Evolutionary conservation across 2,888 invertebrate genomes (phyloP).

Genomic region (Rotaria magnacalcarata): DNA sequence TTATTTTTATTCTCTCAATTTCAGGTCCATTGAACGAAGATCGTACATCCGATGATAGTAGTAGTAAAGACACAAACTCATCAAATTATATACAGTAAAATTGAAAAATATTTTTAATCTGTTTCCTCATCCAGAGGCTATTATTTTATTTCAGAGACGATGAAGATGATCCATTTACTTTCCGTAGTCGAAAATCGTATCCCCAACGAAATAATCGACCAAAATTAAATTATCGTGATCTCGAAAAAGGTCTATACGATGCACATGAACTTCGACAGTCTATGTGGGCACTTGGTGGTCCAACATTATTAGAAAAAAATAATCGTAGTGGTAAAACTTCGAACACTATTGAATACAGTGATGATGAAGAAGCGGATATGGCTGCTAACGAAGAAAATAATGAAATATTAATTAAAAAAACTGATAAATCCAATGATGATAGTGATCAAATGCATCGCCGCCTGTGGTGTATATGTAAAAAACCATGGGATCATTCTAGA

Average conservation of each 20-base stretch:
- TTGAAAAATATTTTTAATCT: neutral
- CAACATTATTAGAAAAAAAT: neutral
- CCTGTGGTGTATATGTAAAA: constrained; percentile 35
- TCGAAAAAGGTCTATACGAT: constrained; percentile 3
- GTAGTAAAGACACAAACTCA: neutral
- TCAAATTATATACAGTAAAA: constrained; percentile 11
- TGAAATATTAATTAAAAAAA: neutral
- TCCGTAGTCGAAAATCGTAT: neutral
- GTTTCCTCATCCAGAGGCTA: neutral
- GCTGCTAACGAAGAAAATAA: neutral
- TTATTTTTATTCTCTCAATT: neutral
- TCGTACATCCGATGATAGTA: neutral
- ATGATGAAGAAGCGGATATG: neutral
- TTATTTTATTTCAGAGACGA: constrained; percentile 11
- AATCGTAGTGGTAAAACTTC: neutral
- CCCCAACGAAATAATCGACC: neutral
- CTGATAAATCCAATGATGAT: neutral
- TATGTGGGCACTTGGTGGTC: neutral
- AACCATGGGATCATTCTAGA: constrained; percentile 15
- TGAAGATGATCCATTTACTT: constrained; percentile 13
- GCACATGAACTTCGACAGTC: constrained; percentile 19
- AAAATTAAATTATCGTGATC: constrained; percentile 33
- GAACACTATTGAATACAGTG: neutral
- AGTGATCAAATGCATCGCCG: neutral
- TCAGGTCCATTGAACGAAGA: neutral